These are phyloP conservation scores for Trinorchestia longiramus DNA, from an alignment of 1,140 invertebrate species.

Conservation along the genomic window DNA sequence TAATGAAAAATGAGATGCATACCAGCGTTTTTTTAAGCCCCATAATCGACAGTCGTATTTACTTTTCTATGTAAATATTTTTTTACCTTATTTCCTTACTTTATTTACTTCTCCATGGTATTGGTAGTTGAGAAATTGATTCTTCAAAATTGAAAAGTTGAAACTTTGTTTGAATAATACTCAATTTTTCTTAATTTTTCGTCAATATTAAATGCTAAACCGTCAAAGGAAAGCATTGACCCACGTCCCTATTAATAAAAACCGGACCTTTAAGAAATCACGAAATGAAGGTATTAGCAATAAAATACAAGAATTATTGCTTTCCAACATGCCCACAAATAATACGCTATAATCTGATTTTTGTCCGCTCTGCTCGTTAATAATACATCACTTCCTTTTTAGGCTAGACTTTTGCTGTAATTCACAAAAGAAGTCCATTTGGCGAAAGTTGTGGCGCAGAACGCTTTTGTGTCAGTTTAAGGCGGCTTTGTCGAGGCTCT, in stretches of 20 bases:
- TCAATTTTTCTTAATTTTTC: background rate
- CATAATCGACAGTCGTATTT: too few species aligned
- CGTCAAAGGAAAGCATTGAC: background rate
- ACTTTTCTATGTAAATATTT: too few species aligned
- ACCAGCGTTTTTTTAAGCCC: too few species aligned
- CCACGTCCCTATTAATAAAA: background rate
- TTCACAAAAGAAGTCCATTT: slow-evolving; percentile 22
- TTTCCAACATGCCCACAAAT: slow-evolving; percentile 1
- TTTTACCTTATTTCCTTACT: too few species aligned
- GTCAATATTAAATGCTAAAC: background rate
- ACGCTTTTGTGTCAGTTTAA: slow-evolving; percentile 24
- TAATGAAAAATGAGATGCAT: too few species aligned
- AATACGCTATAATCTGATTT: background rate
- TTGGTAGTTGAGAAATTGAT: background rate
- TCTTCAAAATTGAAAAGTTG: background rate
- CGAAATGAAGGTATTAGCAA: background rate
- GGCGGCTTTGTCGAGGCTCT: background rate
- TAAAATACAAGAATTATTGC: slow-evolving; percentile 16
- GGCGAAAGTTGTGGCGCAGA: background rate
- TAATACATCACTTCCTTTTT: slow-evolving; percentile 19
- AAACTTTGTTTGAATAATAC: background rate
- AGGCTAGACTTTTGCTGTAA: background rate
- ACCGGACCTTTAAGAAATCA: background rate
- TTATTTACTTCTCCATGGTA: background rate
- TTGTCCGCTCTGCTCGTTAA: background rate